Evolutionary conservation across 2,888 invertebrate species (phyloP).

Genomic region (Orthosia gracilis): DNA sequence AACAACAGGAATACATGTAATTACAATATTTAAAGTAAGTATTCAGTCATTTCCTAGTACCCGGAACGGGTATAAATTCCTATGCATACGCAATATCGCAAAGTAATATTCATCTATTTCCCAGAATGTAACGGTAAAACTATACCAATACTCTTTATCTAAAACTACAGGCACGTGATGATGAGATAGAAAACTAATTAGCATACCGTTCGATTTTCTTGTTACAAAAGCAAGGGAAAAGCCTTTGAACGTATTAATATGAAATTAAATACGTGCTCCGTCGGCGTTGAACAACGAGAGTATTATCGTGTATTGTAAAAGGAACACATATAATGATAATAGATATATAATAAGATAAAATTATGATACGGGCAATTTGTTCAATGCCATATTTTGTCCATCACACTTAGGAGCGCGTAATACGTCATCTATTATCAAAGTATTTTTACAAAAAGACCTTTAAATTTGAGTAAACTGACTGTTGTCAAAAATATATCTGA

Average conservation of each 20-base stretch:
- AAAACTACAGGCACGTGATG: conserved; percentile 18
- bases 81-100: neutral
- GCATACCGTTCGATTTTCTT: conserved; percentile 43
- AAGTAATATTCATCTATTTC: neutral
- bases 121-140: neutral
- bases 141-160: neutral
- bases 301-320: conserved; percentile 13
- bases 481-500: too few species aligned
- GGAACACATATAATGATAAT: conserved; percentile 4
- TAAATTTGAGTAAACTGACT: too few species aligned
- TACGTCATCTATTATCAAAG: too few species aligned
- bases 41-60: conserved; percentile 5
- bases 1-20: neutral
- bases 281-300: neutral
- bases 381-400: too few species aligned
- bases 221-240: conserved; percentile 9
- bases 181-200: conserved; percentile 40
- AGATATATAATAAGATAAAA: neutral
- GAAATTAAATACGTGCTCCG: conserved; percentile 55
- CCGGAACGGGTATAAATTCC: neutral
- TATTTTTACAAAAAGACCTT: too few species aligned
- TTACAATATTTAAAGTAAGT: neutral
- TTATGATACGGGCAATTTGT: neutral
- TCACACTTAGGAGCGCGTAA: too few species aligned
- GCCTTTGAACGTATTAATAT: conserved; percentile 41